These are phyloP conservation scores for Enteromius paludinosus DNA, from an alignment of 2,797 vertebrate species.

Conservation along the genomic window DNA sequence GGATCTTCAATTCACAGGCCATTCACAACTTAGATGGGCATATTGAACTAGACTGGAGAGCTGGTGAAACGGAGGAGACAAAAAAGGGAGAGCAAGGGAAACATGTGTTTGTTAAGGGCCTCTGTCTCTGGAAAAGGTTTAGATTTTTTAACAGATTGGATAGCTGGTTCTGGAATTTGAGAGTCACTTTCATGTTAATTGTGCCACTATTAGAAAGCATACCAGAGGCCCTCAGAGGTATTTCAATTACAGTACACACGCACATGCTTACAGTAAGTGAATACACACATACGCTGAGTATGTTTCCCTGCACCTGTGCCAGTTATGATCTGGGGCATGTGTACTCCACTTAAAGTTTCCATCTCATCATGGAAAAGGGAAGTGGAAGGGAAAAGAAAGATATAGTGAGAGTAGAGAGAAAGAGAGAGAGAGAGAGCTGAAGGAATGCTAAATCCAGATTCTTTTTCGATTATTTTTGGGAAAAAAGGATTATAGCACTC, in stretches of 20 bases:
- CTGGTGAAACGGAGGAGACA: constrained; percentile 15
- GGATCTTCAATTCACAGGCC: constrained; percentile 62
- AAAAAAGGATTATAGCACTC: background rate
- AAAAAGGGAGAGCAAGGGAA: constrained; percentile 19
- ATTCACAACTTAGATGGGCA: constrained; percentile 58
- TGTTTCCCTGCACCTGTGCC: constrained; percentile 51
- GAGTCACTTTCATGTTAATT: constrained; percentile 57
- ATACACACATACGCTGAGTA: constrained; percentile 35
- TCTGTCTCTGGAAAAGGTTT: constrained; percentile 34
- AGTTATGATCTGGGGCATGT: constrained; percentile 50
- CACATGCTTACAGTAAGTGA: constrained; percentile 61
- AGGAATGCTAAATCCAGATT: background rate
- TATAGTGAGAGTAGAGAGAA: background rate
- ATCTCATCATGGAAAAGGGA: constrained; percentile 58
- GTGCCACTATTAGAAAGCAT: constrained; percentile 53
- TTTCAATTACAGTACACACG: constrained; percentile 65
- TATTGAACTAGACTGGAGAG: constrained; percentile 51
- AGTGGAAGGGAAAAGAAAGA: constrained; percentile 1
- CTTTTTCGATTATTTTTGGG: background rate
- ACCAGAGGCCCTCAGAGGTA: constrained; percentile 51
- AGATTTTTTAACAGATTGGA: constrained; percentile 45
- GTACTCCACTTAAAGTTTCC: constrained; percentile 55
- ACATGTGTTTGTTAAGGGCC: constrained; percentile 18
- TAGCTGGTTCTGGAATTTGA: constrained; percentile 49
- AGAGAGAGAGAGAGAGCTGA: background rate